Conservation (phyloP, 2,113 vertebrate genomes). For the Megaptera novaeangliae region DNA sequence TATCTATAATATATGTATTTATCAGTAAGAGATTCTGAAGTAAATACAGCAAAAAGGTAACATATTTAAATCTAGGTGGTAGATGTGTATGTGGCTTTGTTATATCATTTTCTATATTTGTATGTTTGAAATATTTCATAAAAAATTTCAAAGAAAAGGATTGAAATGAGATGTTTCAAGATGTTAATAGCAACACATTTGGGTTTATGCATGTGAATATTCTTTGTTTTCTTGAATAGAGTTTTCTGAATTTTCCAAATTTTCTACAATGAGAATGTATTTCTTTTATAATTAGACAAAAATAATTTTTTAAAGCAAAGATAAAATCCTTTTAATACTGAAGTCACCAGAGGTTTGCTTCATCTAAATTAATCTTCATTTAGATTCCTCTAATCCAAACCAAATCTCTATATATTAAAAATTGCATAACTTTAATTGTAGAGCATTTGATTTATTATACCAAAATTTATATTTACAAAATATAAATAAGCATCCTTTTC, state of each 20-base stretch:
- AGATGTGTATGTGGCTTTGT: not conserved
- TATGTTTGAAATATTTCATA: not conserved
- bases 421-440: not conserved
- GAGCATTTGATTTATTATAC: conserved; percentile 32
- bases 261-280: conserved; percentile 13
- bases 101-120: not conserved
- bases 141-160: not conserved
- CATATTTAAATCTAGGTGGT: not conserved
- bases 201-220: not conserved
- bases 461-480: conserved; percentile 33
- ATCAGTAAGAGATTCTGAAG: not conserved
- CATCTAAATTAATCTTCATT: conserved; percentile 6
- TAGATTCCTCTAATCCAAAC: not conserved
- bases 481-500: not conserved
- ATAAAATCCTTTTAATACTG: not conserved
- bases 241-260: conserved; percentile 21
- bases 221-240: not conserved
- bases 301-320: not conserved
- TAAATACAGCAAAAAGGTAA: not conserved
- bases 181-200: not conserved
- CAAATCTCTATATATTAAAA: conserved; percentile 6
- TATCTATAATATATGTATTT: not conserved
- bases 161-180: not conserved
- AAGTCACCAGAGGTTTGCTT: not conserved
- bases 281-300: not conserved